Evolutionary conservation across 2,797 vertebrate species (phyloP).

Genomic region (Meda fulgida): DNA sequence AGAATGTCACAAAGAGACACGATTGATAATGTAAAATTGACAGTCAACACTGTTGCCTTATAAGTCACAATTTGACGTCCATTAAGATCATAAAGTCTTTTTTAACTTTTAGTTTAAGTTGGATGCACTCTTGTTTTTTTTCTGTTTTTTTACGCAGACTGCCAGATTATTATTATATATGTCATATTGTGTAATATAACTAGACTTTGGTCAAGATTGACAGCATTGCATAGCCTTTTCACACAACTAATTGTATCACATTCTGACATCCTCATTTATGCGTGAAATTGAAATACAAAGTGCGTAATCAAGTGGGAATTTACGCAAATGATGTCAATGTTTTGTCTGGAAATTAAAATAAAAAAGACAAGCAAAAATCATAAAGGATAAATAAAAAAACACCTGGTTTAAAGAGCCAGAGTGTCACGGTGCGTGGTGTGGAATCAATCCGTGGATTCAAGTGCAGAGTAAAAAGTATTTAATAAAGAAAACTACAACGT

Average conservation of each 20-base stretch:
- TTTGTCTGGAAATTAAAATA: background rate
- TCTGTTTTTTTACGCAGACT: background rate
- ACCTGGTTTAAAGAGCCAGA: background rate
- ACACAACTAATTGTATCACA: background rate
- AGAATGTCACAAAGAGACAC: background rate
- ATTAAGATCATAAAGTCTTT: background rate
- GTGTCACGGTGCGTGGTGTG: too few species aligned
- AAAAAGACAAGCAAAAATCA: background rate
- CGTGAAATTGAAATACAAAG: background rate
- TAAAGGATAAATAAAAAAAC: background rate
- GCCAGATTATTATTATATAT: background rate
- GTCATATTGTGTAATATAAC: background rate
- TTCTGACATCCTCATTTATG: background rate
- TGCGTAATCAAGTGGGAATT: too few species aligned
- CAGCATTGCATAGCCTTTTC: background rate
- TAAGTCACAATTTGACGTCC: background rate
- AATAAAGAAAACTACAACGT: too few species aligned
- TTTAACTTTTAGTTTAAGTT: background rate
- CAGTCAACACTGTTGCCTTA: background rate
- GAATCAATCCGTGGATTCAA: too few species aligned
- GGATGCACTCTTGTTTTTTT: background rate
- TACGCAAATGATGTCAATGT: background rate
- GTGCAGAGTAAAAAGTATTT: too few species aligned
- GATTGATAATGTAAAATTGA: background rate
- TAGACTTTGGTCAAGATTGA: conserved; percentile 1